Conservation (phyloP, 1,140 invertebrate genomes). For the Zeugodacus cucurbitae region DNA sequence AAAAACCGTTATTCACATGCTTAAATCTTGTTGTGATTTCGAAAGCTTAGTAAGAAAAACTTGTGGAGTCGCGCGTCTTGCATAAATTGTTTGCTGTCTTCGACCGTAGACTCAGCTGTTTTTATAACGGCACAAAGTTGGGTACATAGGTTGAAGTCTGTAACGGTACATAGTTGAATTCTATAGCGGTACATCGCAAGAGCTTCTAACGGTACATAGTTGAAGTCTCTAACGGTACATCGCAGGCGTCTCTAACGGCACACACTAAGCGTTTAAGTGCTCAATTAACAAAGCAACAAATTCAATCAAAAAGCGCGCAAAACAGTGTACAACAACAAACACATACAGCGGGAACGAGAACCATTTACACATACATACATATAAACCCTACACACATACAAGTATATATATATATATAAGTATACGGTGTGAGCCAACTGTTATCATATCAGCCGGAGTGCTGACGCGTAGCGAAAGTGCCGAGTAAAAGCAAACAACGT, state of each 20-base stretch:
- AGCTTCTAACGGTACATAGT: too few relatives aligned
- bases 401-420: not conserved
- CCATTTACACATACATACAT: not conserved
- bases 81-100: not conserved
- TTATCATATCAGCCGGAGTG: not conserved
- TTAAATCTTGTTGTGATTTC: too few relatives aligned
- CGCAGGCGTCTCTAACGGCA: not conserved
- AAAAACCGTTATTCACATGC: too few relatives aligned
- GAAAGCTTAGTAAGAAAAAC: too few relatives aligned
- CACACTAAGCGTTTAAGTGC: slow-evolving; percentile 29
- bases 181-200: too few relatives aligned
- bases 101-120: not conserved
- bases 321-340: not conserved
- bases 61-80: too few relatives aligned
- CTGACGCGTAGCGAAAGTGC: not conserved
- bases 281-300: slow-evolving; percentile 44
- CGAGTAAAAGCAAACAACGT: not conserved
- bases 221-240: too few relatives aligned
- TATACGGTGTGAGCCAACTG: not conserved
- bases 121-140: not conserved
- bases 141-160: too few relatives aligned
- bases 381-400: not conserved
- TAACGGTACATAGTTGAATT: too few relatives aligned
- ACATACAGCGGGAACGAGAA: not conserved
- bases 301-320: slow-evolving; percentile 34